Base-by-base conservation (phyloP, 2,113 vertebrate genomes). In the Spizaetus ornatus region DNA sequence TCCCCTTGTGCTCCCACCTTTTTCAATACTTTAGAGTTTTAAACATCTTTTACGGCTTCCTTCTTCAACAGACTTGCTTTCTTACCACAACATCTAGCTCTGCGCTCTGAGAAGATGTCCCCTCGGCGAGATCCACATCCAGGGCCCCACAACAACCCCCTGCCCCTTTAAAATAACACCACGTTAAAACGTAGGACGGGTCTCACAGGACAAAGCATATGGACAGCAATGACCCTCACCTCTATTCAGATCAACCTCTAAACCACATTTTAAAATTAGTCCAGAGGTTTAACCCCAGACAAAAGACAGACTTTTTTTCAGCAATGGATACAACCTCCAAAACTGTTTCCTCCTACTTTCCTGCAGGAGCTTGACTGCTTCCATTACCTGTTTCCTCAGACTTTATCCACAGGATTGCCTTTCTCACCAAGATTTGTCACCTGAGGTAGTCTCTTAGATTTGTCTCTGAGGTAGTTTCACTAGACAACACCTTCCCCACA, bases 151-250 rank as follows among this genome's bases (percentile, higher is more conserved):
- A 90, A 1, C 23, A 61, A 9, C 9, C 13, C 0, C 6, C 3
- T 3, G 1, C 2, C 12, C 9, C 38, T 52, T 53, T 70, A 81
- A 58, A 90, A 62, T 10, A 45, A 63, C 23, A 67, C 7, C 2
- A 4, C 0, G 2, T 8, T 56, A 65, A 86, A 71, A 59, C 11
- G 13, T 17, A 66, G 55, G 38, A 40, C 1, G 3, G 10, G 10
- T 53, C 34, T 84, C 63, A 67, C 8, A 91, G 38, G 19, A 87
- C 29, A 78, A 90, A 58, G 42, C 1, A 1, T 53, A 32, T 32
- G 65, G 76, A 58, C 25, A 66, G 27, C 47, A 87, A 45, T 36
- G 27, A 71, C 20, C 70, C 48, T 43, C 36, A 63, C 31, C 34
- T 63, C 26, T 72, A 29, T 40, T 69, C 34, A 21, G 48, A 91